Evolutionary conservation across 2,797 vertebrate genomes (phyloP).

Genomic region (Rachycentron canadum): DNA sequence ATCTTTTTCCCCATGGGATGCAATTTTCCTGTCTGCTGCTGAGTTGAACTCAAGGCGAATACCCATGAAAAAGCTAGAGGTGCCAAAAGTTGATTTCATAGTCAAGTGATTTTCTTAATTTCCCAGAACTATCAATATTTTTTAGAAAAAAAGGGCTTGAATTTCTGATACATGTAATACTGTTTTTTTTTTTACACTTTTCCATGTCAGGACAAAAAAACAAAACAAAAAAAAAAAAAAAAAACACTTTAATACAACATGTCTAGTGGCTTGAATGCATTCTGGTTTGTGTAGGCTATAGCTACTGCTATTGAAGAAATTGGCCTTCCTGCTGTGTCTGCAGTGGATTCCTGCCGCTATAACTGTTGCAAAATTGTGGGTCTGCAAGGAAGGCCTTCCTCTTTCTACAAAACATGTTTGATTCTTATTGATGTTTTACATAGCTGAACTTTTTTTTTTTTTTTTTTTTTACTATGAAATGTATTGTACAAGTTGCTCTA

Average conservation of each 20-base stretch:
- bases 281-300: conserved; percentile 1
- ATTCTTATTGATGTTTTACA: conserved; percentile 23
- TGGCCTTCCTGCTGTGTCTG: conserved; percentile 17
- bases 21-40: conserved; percentile 2
- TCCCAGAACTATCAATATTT: background rate
- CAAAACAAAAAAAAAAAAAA: background rate
- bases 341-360: background rate
- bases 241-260: background rate
- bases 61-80: background rate
- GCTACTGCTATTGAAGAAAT: conserved; percentile 5
- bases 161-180: background rate
- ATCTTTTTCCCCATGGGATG: conserved; percentile 12
- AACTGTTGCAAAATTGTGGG: conserved; percentile 12
- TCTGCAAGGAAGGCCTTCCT: conserved; percentile 12
- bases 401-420: background rate
- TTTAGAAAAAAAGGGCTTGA: background rate
- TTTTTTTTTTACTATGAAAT: conserved; percentile 10
- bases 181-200: too few species aligned
- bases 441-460: conserved; percentile 13
- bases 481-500: conserved; percentile 5
- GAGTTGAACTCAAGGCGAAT: conserved; percentile 7
- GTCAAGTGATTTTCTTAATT: background rate
- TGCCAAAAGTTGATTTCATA: background rate
- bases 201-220: background rate
- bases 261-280: background rate